Conservation (phyloP, 2,797 vertebrate species). For the Pangasius sanitwongsei region DNA sequence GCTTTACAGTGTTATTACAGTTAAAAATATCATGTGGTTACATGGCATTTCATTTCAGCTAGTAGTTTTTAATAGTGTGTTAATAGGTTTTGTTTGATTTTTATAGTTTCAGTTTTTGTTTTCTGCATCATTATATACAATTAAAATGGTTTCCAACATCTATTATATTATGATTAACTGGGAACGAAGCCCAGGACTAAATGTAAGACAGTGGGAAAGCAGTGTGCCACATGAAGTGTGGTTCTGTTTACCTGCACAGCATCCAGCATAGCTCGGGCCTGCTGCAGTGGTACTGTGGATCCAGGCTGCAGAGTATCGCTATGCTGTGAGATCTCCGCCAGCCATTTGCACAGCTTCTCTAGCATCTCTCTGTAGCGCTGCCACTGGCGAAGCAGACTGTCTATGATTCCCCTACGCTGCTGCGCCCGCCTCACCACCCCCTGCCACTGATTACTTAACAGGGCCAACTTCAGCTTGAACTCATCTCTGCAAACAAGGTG, state of each 20-base stretch:
- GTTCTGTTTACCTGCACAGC: conserved; percentile 82
- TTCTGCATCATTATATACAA: not conserved
- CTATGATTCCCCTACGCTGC: conserved; percentile 93
- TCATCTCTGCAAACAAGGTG: conserved; percentile 79
- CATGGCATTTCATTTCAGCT: not conserved
- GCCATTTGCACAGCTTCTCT: conserved; percentile 88
- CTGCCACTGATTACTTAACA: conserved; percentile 96
- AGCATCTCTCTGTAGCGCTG: conserved; percentile 89
- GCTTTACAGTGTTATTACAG: not conserved
- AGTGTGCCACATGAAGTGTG: not conserved
- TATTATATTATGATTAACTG: not conserved
- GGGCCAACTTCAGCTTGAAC: conserved; percentile 89
- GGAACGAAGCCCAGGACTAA: not conserved
- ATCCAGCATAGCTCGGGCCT: conserved; percentile 86
- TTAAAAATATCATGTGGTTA: not conserved
- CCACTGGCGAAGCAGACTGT: conserved; percentile 93
- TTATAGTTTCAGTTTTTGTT: not conserved
- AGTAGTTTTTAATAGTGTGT: not conserved
- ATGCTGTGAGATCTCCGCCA: conserved; percentile 82
- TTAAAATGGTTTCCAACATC: not conserved
- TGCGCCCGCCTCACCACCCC: conserved; percentile 91
- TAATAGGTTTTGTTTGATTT: not conserved
- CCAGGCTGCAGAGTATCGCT: conserved; percentile 74
- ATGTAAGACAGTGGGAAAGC: not conserved
- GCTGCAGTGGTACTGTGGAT: conserved; percentile 81